A percentile compares a stretch with the other conserved stretches of the same genome.
These are phyloP conservation scores for Acrobasis repandana DNA, from an alignment of 2,888 invertebrate genomes.

Conservation along the genomic window DNA sequence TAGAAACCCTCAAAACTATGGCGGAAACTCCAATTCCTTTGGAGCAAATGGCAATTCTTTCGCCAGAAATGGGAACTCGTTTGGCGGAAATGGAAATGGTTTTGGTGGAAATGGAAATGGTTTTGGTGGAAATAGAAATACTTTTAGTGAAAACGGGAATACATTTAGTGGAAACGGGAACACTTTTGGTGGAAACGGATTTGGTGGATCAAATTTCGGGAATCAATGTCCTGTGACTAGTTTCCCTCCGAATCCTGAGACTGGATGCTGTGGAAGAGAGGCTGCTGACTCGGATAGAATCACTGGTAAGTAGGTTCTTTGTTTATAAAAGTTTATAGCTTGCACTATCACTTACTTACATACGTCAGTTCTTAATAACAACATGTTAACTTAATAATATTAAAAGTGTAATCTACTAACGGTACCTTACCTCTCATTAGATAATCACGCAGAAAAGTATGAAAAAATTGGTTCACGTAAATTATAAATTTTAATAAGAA, in stretches of 20 bases:
- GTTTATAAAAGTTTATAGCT: neutral
- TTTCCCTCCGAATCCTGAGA: slow-evolving; percentile 56
- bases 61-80: neutral
- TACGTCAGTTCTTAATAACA: too few relatives aligned
- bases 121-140: neutral
- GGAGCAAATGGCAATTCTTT: neutral
- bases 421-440: too few relatives aligned
- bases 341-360: neutral
- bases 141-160: slow-evolving; percentile 2
- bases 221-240: slow-evolving; percentile 55
- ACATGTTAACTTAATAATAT: too few relatives aligned
- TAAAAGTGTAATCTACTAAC: too few relatives aligned
- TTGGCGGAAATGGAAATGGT: neutral
- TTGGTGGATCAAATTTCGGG: slow-evolving; percentile 29
- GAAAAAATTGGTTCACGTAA: too few relatives aligned
- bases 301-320: slow-evolving; percentile 49
- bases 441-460: too few relatives aligned
- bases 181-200: neutral
- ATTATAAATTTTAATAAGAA: too few relatives aligned
- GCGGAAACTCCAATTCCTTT: slow-evolving; percentile 4
- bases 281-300: slow-evolving; percentile 56
- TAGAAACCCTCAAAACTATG: slow-evolving; percentile 25
- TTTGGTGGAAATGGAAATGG: neutral
- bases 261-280: slow-evolving; percentile 68
- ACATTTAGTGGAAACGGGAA: neutral